Conservation (phyloP, 2,113 vertebrate genomes). For the Paracanthobrama guichenoti region DNA sequence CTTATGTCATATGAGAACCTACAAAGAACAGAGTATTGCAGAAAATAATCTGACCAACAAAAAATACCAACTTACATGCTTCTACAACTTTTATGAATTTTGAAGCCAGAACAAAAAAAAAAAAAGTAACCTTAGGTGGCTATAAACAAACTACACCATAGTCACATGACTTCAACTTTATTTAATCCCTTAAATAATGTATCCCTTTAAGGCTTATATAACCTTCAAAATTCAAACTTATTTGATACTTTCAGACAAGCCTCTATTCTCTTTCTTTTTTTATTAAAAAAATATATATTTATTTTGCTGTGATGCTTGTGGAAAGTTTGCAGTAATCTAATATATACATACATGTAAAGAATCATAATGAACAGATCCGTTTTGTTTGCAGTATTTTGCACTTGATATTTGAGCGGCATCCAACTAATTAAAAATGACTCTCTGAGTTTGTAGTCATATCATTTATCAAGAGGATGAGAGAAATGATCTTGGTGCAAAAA, state of each 20-base stretch:
- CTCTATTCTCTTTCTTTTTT: background rate
- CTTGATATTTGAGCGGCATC: constrained; percentile 3
- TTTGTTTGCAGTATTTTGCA: constrained; percentile 8
- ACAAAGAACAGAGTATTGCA: too few relatives aligned
- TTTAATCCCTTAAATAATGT: too few relatives aligned
- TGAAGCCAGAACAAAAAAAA: too few relatives aligned
- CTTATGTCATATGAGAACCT: too few relatives aligned
- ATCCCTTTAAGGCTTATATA: too few relatives aligned
- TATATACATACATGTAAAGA: background rate
- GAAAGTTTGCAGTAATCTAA: constrained; percentile 45
- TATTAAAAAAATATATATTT: background rate
- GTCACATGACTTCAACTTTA: too few relatives aligned
- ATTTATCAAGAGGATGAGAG: constrained; percentile 66
- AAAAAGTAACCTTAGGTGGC: too few relatives aligned
- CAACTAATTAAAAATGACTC: constrained; percentile 61
- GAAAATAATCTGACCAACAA: too few relatives aligned
- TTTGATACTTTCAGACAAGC: background rate
- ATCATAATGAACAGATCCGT: background rate
- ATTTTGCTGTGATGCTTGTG: background rate
- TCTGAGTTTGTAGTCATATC: constrained; percentile 65
- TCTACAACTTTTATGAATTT: too few relatives aligned
- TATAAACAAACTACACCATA: too few relatives aligned
- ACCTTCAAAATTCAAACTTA: background rate
- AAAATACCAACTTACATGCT: too few relatives aligned
- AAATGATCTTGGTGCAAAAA: constrained; percentile 66